Conservation (phyloP, 2,797 vertebrate species). For the Pseudocheirus occidentalis region DNA sequence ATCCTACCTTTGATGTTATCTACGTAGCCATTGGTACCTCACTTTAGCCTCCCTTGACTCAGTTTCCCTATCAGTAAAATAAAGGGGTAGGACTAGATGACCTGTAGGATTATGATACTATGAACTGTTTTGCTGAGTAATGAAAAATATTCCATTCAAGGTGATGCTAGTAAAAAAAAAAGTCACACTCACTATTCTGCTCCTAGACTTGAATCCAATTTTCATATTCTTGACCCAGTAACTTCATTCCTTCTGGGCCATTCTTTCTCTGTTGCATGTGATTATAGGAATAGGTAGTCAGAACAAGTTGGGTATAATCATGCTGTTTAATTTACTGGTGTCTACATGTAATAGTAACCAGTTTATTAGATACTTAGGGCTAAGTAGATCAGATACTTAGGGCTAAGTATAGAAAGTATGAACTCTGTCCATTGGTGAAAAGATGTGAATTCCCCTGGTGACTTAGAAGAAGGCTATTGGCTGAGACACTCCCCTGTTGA, state of each 20-base stretch:
- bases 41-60: not conserved
- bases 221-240: not conserved
- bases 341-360: no score
- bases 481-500: no score
- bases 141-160: no score
- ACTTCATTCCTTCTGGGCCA: not conserved
- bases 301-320: not conserved
- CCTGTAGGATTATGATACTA: not conserved
- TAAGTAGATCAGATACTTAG: no score
- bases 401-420: no score
- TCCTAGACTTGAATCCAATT: not conserved
- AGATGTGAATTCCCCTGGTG: no score
- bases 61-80: not conserved
- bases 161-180: no score
- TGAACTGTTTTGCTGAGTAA: not conserved
- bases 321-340: not conserved
- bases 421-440: no score
- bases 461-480: no score
- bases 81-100: not conserved
- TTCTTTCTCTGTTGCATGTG: not conserved
- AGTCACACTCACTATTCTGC: not conserved
- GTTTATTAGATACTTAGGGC: no score
- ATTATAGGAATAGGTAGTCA: not conserved
- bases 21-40: not conserved
- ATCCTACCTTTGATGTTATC: not conserved